phyloP scores from a whole-genome alignment of 1,140 invertebrate species.

The Rhysida immarginata region DNA sequence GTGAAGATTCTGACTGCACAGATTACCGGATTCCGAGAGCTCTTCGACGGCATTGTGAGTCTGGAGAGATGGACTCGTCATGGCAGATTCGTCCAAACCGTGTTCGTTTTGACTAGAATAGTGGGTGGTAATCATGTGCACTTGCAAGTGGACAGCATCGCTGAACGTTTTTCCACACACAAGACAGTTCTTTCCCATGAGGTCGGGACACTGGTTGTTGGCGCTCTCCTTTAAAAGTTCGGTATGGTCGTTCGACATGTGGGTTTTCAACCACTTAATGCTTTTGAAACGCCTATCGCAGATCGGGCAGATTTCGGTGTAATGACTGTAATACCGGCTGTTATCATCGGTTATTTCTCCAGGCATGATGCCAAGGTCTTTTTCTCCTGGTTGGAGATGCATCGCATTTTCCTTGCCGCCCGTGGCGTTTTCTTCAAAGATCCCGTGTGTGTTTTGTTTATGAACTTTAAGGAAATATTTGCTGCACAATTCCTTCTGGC shows the following conservation, averaged over 20 bases:
- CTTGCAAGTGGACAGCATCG: conserved; percentile 36
- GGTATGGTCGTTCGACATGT: conserved; percentile 72
- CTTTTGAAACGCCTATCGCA: conserved; percentile 77
- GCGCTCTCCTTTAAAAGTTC: conserved; percentile 47
- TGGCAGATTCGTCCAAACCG: conserved; percentile 17
- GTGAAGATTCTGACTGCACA: conserved; percentile 2
- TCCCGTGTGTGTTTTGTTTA: conserved; percentile 95
- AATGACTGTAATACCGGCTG: conserved; percentile 48
- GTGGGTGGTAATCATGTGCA: conserved; percentile 40
- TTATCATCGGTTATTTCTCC: conserved; percentile 33
- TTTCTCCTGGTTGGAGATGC: conserved; percentile 6
- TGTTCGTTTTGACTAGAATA: conserved; percentile 18
- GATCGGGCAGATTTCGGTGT: conserved; percentile 56
- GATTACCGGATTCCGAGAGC: not conserved
- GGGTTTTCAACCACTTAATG: conserved; percentile 74
- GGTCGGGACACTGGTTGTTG: not conserved
- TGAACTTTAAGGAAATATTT: conserved; percentile 95
- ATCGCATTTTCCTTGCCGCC: conserved; percentile 4
- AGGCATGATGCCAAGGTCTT: conserved; percentile 23
- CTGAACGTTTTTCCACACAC: conserved; percentile 34
- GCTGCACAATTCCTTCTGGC: conserved; percentile 91
- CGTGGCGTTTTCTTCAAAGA: conserved; percentile 50
- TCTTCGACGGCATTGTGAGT: conserved; percentile 2
- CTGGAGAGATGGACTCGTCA: conserved; percentile 3
- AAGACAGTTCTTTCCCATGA: conserved; percentile 25